Evolutionary conservation across 2,113 vertebrate genomes (phyloP).

Genomic region (Octodon degus): DNA sequence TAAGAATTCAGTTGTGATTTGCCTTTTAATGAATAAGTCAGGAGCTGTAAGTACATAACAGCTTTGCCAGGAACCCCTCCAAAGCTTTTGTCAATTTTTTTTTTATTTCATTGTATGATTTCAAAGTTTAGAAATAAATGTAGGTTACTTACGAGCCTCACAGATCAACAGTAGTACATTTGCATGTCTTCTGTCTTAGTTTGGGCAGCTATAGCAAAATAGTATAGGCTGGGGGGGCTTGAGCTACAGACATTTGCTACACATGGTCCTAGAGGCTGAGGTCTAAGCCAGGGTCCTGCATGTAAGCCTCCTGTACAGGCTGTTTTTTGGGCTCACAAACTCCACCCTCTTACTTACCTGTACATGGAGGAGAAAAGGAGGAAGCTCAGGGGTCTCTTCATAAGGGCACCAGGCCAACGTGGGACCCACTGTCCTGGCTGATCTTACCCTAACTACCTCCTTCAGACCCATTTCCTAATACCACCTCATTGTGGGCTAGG

Average conservation of each 20-base stretch:
- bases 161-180: slow-evolving; percentile 68
- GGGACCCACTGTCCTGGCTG: not conserved
- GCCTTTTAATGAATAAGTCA: not conserved
- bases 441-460: not conserved
- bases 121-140: slow-evolving; percentile 76
- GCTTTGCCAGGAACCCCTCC: slow-evolving; percentile 70
- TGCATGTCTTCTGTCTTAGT: not conserved
- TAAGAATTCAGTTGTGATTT: not conserved
- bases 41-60: slow-evolving; percentile 45
- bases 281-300: not conserved
- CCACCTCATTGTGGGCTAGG: not conserved
- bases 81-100: slow-evolving; percentile 54
- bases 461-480: not conserved
- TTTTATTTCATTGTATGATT: slow-evolving; percentile 72
- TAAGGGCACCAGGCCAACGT: too few species aligned
- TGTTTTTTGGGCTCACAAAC: not conserved
- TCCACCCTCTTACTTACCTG: not conserved
- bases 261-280: not conserved
- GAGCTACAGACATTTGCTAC: too few species aligned
- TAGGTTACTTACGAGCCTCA: slow-evolving; percentile 70
- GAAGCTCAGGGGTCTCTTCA: not conserved
- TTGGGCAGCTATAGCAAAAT: not conserved
- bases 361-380: not conserved
- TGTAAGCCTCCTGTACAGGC: too few species aligned
- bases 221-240: not conserved